Conservation (phyloP, 2,797 vertebrate genomes). For the Aphelocoma californica region DNA sequence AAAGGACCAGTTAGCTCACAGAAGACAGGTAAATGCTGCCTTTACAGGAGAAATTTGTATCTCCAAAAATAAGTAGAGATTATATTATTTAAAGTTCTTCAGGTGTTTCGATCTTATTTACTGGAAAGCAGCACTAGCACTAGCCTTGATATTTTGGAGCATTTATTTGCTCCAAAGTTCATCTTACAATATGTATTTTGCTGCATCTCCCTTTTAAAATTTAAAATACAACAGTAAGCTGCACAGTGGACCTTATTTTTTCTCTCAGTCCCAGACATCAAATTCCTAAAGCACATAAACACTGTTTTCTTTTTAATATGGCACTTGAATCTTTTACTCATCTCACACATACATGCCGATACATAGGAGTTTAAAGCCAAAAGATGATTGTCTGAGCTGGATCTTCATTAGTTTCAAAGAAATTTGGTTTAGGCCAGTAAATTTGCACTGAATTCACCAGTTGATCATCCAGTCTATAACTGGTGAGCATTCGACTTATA, state of each 20-base stretch:
- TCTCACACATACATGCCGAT: not conserved
- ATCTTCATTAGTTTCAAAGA: not conserved
- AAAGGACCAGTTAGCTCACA: not conserved
- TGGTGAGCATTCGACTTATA: not conserved
- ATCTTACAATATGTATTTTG: not conserved
- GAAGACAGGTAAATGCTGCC: not conserved
- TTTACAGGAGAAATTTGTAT: not conserved
- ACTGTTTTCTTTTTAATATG: not conserved
- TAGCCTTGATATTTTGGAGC: not conserved
- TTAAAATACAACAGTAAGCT: conserved; percentile 6
- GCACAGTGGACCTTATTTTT: not conserved
- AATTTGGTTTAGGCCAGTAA: not conserved
- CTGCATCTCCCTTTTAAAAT: not conserved
- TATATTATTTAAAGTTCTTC: not conserved
- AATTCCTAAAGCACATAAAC: not conserved
- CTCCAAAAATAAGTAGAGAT: not conserved
- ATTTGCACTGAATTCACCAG: not conserved
- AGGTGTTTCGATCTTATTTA: not conserved
- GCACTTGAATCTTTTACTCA: not conserved
- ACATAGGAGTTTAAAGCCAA: not conserved
- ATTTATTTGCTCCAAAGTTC: not conserved
- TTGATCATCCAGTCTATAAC: not conserved
- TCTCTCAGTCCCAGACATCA: not conserved
- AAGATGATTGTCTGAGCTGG: not conserved
- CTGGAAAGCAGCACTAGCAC: not conserved